Conservation (phyloP, 1,140 invertebrate species). For the Prorops nasuta region DNA sequence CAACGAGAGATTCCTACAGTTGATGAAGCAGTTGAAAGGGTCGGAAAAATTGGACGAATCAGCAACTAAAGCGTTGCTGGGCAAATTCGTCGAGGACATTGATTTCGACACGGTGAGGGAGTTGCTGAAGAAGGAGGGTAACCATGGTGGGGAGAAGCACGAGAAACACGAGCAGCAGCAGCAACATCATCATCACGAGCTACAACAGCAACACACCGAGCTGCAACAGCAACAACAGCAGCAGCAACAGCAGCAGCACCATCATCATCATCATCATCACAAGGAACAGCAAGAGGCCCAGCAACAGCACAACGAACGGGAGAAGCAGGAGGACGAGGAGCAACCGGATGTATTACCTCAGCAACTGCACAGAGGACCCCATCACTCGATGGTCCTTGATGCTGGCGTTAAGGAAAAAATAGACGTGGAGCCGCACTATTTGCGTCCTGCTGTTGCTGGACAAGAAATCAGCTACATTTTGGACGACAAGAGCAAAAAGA, state of each 20-base stretch:
- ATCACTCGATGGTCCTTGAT: constrained; percentile 50
- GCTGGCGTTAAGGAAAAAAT: constrained; percentile 53
- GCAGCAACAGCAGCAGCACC: constrained; percentile 33
- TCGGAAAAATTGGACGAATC: constrained; percentile 42
- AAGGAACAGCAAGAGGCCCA: constrained; percentile 11
- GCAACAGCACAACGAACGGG: constrained; percentile 16
- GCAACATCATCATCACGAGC: constrained; percentile 26
- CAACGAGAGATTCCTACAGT: constrained; percentile 44
- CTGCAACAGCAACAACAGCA: constrained; percentile 22
- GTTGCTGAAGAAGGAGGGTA: constrained; percentile 37
- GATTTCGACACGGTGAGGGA: constrained; percentile 45
- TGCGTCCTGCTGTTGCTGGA: constrained; percentile 56
- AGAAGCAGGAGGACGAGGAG: constrained; percentile 28
- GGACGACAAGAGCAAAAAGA: constrained; percentile 48
- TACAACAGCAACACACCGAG: constrained; percentile 6
- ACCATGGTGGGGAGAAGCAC: constrained; percentile 29
- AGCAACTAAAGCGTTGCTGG: constrained; percentile 37
- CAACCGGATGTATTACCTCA: constrained; percentile 33
- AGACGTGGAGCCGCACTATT: constrained; percentile 56
- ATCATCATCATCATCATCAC: constrained; percentile 32
- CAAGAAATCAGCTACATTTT: constrained; percentile 57
- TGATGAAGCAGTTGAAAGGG: constrained; percentile 46
- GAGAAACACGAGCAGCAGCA: constrained; percentile 31
- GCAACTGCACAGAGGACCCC: constrained; percentile 43
- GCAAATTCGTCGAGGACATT: constrained; percentile 40